A percentile compares a stretch with the other conserved stretches of the same genome.
phyloP scores from a whole-genome alignment of 2,113 vertebrate species.

The Gadus macrocephalus region DNA sequence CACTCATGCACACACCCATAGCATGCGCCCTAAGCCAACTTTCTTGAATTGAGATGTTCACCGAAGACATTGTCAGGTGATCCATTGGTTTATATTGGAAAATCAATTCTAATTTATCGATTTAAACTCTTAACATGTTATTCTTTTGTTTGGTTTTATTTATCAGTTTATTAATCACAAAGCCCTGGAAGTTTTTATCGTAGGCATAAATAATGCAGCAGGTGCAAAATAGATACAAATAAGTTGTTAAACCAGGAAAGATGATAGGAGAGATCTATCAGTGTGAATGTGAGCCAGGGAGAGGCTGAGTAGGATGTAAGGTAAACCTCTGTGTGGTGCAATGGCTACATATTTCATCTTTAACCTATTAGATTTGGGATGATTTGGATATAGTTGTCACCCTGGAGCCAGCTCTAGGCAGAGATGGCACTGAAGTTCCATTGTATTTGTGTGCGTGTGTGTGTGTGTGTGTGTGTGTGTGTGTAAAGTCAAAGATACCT shows the following conservation, averaged over 20 bases:
- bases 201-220: too few species aligned
- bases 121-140: too few species aligned
- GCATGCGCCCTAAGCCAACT: neutral
- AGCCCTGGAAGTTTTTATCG: too few species aligned
- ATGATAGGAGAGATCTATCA: neutral
- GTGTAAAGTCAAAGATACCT: too few species aligned
- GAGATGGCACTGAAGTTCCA: neutral
- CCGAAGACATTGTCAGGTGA: too few species aligned
- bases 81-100: too few species aligned
- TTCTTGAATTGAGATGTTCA: too few species aligned
- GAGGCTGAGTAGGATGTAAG: conserved; percentile 5
- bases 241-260: too few species aligned
- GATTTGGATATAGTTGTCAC: conserved; percentile 18
- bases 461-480: neutral
- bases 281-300: neutral
- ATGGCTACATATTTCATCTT: conserved; percentile 44
- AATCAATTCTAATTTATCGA: too few species aligned
- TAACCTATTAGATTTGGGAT: conserved; percentile 31
- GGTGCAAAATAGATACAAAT: too few species aligned
- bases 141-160: too few species aligned
- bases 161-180: too few species aligned
- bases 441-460: conserved; percentile 10
- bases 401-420: neutral
- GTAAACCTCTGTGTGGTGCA: conserved; percentile 22
- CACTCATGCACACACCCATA: conserved; percentile 20